phyloP scores from a whole-genome alignment of 2,113 vertebrate species.

The Balaeniceps rex region DNA sequence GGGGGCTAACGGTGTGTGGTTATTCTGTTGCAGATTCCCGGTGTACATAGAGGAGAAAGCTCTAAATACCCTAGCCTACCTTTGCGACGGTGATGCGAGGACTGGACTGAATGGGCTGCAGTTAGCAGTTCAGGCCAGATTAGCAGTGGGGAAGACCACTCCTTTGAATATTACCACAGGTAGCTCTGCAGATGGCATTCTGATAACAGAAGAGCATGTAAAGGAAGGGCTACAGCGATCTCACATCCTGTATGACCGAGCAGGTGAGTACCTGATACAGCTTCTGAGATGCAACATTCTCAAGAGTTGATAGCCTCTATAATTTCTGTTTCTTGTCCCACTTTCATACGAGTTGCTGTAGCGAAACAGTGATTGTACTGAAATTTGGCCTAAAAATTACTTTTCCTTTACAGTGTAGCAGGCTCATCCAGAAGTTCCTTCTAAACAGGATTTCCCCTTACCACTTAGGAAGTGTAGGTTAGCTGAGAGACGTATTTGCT shows the following conservation, averaged over 20 bases:
- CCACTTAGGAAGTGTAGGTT: background rate
- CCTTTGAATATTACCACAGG: background rate
- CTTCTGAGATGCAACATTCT: background rate
- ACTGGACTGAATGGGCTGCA: conserved; percentile 89
- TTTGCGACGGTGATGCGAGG: conserved; percentile 94
- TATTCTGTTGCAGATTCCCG: conserved; percentile 70
- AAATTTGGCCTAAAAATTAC: background rate
- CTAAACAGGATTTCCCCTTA: background rate
- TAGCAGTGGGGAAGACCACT: conserved; percentile 55
- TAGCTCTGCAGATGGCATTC: conserved; percentile 40
- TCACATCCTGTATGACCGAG: conserved; percentile 95
- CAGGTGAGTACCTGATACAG: conserved; percentile 74
- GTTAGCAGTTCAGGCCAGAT: conserved; percentile 87
- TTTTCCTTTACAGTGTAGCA: background rate
- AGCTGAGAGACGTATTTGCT: background rate
- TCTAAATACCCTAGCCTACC: conserved; percentile 86
- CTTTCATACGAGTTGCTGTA: background rate
- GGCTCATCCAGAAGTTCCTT: background rate
- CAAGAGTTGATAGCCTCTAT: background rate
- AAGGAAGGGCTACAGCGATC: conserved; percentile 95
- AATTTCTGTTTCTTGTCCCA: background rate
- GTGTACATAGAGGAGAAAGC: conserved; percentile 89
- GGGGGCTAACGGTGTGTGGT: background rate
- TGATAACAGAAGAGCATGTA: conserved; percentile 87
- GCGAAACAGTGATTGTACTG: background rate